Evolutionary conservation across 1,140 invertebrate species (phyloP).

Genomic region (Dreissena polymorpha): DNA sequence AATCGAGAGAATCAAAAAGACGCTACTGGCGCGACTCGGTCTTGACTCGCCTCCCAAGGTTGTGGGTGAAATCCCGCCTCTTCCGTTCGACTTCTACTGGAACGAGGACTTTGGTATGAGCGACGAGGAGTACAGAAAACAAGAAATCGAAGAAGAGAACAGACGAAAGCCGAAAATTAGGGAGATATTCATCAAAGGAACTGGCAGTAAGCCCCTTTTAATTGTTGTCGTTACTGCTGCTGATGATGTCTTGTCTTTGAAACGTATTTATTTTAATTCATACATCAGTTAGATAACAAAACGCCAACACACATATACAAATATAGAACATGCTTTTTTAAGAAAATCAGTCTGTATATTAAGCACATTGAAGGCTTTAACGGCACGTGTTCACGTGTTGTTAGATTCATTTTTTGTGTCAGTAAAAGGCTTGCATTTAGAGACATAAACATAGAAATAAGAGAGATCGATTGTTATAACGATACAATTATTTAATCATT

Average conservation of each 20-base stretch:
- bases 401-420: too few species aligned
- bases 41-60: constrained; percentile 28
- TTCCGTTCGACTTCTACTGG: constrained; percentile 47
- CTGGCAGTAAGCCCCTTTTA: constrained; percentile 56
- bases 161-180: constrained; percentile 42
- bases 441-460: too few species aligned
- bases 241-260: too few species aligned
- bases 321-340: background rate
- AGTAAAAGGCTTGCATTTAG: too few species aligned
- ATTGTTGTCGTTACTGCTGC: background rate
- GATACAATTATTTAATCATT: too few species aligned
- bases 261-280: too few species aligned
- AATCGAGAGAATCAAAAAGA: constrained; percentile 32
- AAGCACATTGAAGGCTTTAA: background rate
- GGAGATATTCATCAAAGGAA: constrained; percentile 54
- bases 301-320: background rate
- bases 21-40: constrained; percentile 15
- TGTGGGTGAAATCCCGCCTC: constrained; percentile 9
- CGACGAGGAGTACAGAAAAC: constrained; percentile 9
- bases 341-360: background rate
- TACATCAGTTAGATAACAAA: background rate
- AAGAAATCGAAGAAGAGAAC: constrained; percentile 12
- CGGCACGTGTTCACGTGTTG: background rate
- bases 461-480: too few species aligned
- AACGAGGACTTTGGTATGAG: constrained; percentile 33